A percentile compares a stretch with the other conserved stretches of the same genome.
Conservation (phyloP, 2,797 vertebrate species). For the Neostethus bicornis region DNA sequence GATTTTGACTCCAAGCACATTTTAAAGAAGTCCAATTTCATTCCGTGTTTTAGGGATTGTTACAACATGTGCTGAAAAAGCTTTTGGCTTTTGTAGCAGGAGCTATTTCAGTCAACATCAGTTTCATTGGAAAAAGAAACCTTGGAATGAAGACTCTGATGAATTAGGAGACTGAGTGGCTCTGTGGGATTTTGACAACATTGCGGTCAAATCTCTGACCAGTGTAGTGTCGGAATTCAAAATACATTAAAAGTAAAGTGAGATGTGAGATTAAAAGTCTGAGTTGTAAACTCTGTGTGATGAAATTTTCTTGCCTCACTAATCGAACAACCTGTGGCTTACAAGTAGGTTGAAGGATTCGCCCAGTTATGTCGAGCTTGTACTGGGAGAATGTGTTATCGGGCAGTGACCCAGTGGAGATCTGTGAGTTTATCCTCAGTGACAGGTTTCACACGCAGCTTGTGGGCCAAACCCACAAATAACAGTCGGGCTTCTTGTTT, state of each 20-base stretch:
- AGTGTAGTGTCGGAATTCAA: background rate
- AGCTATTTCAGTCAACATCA: background rate
- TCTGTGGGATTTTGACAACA: no score
- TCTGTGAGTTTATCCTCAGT: constrained; percentile 64
- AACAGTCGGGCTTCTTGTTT: constrained; percentile 70
- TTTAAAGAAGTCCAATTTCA: background rate
- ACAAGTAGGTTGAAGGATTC: constrained; percentile 14
- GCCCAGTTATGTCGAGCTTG: constrained; percentile 29
- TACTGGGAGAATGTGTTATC: constrained; percentile 36
- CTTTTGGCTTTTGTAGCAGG: background rate
- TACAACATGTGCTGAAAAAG: background rate
- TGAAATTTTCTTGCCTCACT: background rate
- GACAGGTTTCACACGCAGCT: constrained; percentile 71
- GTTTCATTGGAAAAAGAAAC: background rate
- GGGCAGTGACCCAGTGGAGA: constrained; percentile 62
- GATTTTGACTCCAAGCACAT: background rate
- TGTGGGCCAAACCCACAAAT: constrained; percentile 71
- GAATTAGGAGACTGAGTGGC: background rate
- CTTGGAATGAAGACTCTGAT: background rate
- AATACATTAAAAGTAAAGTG: background rate
- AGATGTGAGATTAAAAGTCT: background rate
- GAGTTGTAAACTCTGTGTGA: background rate
- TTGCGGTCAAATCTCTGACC: background rate
- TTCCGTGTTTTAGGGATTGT: background rate
- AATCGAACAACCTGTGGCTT: constrained; percentile 4